phyloP scores from a whole-genome alignment of 2,888 invertebrate species.

The Noctua fimbriata region DNA sequence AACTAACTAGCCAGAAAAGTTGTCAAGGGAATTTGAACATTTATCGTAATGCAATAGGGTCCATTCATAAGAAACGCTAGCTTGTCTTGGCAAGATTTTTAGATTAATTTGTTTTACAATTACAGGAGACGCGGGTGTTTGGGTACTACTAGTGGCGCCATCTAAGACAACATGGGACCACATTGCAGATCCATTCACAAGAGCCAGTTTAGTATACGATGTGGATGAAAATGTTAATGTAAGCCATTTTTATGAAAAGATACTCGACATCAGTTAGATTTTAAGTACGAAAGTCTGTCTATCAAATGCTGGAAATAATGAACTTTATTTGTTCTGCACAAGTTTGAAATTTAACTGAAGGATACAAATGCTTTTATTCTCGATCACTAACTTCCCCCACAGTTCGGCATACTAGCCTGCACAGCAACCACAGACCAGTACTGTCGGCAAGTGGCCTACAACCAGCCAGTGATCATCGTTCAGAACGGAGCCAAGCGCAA shows the following conservation, averaged over 20 bases:
- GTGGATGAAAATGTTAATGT: slow-evolving; percentile 76
- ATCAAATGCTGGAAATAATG: neutral
- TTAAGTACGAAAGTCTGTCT: neutral
- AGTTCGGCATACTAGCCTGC: slow-evolving; percentile 85
- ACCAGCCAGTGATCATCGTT: slow-evolving; percentile 74
- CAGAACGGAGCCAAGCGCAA: slow-evolving; percentile 74
- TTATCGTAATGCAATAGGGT: neutral
- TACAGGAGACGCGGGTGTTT: slow-evolving; percentile 68
- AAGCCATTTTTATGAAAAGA: slow-evolving; percentile 59
- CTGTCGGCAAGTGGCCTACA: slow-evolving; percentile 75
- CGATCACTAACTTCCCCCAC: slow-evolving; percentile 44
- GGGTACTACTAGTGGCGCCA: slow-evolving; percentile 82
- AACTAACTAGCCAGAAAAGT: neutral
- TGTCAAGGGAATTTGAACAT: neutral
- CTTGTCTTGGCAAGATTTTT: neutral
- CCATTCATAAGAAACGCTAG: neutral
- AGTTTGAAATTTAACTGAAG: neutral
- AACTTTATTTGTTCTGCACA: neutral
- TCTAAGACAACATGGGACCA: slow-evolving; percentile 77
- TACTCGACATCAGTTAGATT: neutral
- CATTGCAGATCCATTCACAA: slow-evolving; percentile 77
- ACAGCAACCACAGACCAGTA: slow-evolving; percentile 72
- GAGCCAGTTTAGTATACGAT: slow-evolving; percentile 75
- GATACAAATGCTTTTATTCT: too few species aligned
- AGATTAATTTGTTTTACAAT: neutral